Conservation (phyloP, 2,113 vertebrate genomes). For the Furnarius figulus region DNA sequence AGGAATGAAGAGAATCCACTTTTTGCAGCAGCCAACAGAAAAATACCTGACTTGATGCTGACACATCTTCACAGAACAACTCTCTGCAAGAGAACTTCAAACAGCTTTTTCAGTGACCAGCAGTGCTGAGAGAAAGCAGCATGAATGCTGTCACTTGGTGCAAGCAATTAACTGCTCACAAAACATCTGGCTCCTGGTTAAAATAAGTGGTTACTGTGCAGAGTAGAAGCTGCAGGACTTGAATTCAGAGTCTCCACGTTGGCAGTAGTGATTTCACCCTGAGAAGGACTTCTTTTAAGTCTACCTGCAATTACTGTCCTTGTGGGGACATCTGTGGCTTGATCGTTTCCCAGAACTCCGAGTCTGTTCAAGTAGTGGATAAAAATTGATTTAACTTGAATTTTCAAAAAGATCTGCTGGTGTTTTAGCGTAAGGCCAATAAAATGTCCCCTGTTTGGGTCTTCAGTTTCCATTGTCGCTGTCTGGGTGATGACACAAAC, state of each 20-base stretch:
- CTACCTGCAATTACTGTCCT: background rate
- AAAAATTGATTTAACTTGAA: background rate
- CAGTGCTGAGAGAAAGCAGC: slow-evolving; percentile 21
- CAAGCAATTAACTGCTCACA: slow-evolving; percentile 29
- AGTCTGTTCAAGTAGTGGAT: background rate
- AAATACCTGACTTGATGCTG: background rate
- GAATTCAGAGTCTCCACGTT: background rate
- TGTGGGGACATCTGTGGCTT: background rate
- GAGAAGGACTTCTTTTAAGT: background rate
- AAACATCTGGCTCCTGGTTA: slow-evolving; percentile 21
- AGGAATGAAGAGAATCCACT: background rate
- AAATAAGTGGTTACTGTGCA: background rate
- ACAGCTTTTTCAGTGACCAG: background rate
- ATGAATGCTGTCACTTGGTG: background rate
- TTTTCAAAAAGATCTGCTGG: background rate
- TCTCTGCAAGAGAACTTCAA: background rate
- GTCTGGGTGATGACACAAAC: background rate
- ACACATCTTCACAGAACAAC: background rate
- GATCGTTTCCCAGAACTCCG: background rate
- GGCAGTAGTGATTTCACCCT: background rate
- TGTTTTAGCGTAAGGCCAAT: background rate
- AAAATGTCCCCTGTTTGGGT: background rate
- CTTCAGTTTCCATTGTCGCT: background rate
- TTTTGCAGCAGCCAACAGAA: background rate
- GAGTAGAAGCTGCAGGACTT: background rate